These are phyloP conservation scores for Pterocles orientalis DNA, from an alignment of 2,113 vertebrate species.

Conservation along the genomic window DNA sequence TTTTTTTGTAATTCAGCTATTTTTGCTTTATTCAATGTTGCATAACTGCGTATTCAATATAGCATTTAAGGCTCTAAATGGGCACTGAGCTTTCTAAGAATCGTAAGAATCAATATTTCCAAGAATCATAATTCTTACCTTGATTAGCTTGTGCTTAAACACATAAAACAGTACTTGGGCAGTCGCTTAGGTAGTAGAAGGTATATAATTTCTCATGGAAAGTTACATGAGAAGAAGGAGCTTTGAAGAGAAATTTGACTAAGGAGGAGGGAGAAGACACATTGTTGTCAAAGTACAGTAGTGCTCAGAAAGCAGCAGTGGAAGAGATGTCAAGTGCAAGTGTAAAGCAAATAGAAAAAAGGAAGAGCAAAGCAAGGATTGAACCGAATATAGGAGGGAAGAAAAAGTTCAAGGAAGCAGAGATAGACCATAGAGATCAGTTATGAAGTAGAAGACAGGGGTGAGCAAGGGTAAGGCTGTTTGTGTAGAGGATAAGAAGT, in stretches of 20 bases:
- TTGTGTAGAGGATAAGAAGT: not conserved
- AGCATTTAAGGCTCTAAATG: not conserved
- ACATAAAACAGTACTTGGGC: not conserved
- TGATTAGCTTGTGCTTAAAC: not conserved
- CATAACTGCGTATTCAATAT: not conserved
- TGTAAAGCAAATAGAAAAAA: not conserved
- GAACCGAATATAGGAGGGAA: not conserved
- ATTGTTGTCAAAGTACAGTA: not conserved
- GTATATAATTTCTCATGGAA: not conserved
- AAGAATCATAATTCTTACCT: not conserved
- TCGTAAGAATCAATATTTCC: not conserved
- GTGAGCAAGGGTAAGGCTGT: not conserved
- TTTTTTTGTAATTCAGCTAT: not conserved
- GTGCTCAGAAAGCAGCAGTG: not conserved
- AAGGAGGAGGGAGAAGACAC: not conserved
- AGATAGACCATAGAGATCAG: not conserved
- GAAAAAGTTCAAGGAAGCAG: not conserved
- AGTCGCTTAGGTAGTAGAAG: not conserved
- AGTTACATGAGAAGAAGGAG: not conserved
- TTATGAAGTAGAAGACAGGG: not conserved
- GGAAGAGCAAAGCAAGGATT: not conserved
- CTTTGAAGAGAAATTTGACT: not conserved
- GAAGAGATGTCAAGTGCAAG: not conserved
- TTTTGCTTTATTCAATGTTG: not conserved
- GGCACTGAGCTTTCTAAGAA: not conserved